Base-by-base conservation (phyloP, 2,113 vertebrate genomes). In the Marmota monax region DNA sequence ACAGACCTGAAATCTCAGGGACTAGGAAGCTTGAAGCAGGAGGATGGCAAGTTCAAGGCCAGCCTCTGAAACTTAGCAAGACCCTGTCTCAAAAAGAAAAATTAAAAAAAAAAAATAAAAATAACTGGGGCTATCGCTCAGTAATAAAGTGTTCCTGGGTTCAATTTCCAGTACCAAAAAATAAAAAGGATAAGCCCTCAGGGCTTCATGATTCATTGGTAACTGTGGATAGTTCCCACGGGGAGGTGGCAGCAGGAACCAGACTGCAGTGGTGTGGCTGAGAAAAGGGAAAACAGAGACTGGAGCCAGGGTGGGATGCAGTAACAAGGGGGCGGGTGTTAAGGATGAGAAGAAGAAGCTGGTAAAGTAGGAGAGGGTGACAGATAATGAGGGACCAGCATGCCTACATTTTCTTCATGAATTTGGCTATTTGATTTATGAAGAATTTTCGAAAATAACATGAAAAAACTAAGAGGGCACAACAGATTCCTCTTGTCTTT, bases 341-440 rank as follows among this genome's bases (percentile, higher is more conserved):
- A 53, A 53, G 51, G 51, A 53, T 16, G 51, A 45, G 45, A 3
- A 53, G 51, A 13, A 51, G 14, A 67, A 53, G 67, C 77, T 69
- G 27, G 13, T 37, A 9, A 23, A 78, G 9, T 14, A 45, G 37
- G 48, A 39, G 42, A 45, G 11, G 17, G 22, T 56, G 70, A 11
- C 3, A 18, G 1, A 1, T 22, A 58, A 17, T 77, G 80, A 67
- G 29, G 22, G 56, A 6, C 34, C 76, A 7, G 51, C 39, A 51
- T 16, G 29, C 48, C 22, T 84, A 42, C 17, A 5, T 90, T 95
- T 79, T 63, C 79, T 29, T 94, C 77, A 74, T 45, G 65, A 94
- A 69, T 48, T 92, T 11, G 37, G 42, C 87, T 72, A 12, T 88
- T 96, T 87, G 72, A 76, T 70, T 82, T 87, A 84, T 45, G 84